A percentile compares a stretch with the other conserved stretches of the same genome.
Evolutionary conservation across 2,113 vertebrate genomes (phyloP).

Genomic region (Oxygymnocypris stewartii): DNA sequence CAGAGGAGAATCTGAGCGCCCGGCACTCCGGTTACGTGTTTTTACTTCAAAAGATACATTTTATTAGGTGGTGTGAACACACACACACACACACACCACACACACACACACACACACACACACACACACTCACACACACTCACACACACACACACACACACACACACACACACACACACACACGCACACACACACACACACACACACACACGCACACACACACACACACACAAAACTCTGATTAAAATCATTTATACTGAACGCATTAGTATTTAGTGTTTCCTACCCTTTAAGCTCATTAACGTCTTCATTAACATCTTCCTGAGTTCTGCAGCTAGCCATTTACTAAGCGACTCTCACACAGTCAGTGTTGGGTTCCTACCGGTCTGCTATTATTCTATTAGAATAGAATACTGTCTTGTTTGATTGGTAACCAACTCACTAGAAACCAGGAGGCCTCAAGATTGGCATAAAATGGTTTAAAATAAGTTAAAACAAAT

Average conservation of each 20-base stretch:
- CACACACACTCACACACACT: too few relatives aligned
- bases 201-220: too few relatives aligned
- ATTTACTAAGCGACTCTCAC: not conserved
- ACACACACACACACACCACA: not conserved
- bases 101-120: too few relatives aligned
- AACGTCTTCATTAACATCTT: not conserved
- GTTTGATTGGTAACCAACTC: not conserved
- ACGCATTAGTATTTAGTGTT: not conserved
- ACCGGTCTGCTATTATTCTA: not conserved
- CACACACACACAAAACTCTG: too few relatives aligned
- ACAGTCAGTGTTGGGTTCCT: not conserved
- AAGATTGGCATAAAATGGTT: not conserved
- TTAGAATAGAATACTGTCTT: not conserved
- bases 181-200: too few relatives aligned
- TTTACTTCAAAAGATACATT: constrained; percentile 13
- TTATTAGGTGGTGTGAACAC: not conserved
- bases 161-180: too few relatives aligned
- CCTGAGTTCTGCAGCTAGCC: not conserved
- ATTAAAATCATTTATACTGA: not conserved
- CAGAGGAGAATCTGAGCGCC: not conserved
- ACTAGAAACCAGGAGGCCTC: too few relatives aligned
- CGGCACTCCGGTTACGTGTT: not conserved
- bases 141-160: too few relatives aligned
- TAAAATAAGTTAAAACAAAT: not conserved
- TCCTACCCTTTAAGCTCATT: not conserved